Evolutionary conservation across 2,113 vertebrate species (phyloP).

Genomic region (Campylomormyrus tamandua): DNA sequence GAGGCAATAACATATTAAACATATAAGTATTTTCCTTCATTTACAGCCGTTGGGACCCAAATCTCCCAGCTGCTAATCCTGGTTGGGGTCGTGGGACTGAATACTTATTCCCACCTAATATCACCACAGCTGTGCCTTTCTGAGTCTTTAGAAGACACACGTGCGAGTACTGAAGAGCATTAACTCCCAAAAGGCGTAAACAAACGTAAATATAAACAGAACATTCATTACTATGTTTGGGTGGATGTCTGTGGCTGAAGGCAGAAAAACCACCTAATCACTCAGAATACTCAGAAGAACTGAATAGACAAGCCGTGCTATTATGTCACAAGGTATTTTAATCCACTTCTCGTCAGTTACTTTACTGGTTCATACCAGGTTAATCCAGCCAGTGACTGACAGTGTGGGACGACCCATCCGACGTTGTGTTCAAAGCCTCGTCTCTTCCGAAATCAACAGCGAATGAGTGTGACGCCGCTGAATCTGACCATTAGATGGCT

Average conservation of each 20-base stretch:
- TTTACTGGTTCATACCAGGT: not conserved
- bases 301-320: not conserved
- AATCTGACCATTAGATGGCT: not conserved
- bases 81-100: not conserved
- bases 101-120: not conserved
- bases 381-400: not conserved
- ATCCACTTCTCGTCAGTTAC: not conserved
- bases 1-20: not conserved
- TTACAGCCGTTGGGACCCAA: not conserved
- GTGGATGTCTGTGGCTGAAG: not conserved
- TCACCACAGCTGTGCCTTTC: not conserved
- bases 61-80: not conserved
- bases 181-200: not conserved
- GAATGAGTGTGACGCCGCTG: not conserved
- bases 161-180: not conserved
- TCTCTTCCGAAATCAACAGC: not conserved
- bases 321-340: not conserved
- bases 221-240: not conserved
- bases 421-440: not conserved
- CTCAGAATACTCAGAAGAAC: not conserved
- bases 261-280: not conserved
- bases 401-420: not conserved
- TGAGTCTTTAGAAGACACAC: not conserved
- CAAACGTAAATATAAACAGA: not conserved
- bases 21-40: not conserved